These are phyloP conservation scores for Siniperca scherzeri DNA, from an alignment of 2,797 vertebrate species.

Conservation along the genomic window DNA sequence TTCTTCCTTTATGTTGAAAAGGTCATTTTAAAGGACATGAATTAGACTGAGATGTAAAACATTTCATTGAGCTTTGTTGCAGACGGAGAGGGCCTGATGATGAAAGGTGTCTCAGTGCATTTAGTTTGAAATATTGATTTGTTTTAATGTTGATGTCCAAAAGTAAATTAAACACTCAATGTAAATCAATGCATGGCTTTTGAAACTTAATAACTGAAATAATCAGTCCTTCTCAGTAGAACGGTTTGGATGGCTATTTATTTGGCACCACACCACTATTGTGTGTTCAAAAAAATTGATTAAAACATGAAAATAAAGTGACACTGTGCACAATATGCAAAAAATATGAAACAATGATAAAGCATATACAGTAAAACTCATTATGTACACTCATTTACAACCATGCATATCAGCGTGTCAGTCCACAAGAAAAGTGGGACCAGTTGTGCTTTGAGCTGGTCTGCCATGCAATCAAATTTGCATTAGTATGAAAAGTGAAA, in stretches of 20 bases:
- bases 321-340: slow-evolving; percentile 16
- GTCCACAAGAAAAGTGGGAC: slow-evolving; percentile 49
- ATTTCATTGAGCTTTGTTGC: slow-evolving; percentile 34
- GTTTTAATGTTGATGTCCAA: slow-evolving; percentile 43
- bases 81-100: slow-evolving; percentile 17
- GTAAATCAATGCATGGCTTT: slow-evolving; percentile 29
- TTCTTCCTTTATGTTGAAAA: slow-evolving; percentile 19
- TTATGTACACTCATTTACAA: slow-evolving; percentile 33
- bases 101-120: slow-evolving; percentile 31
- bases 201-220: slow-evolving; percentile 21
- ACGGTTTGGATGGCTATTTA: not conserved
- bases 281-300: slow-evolving; percentile 14
- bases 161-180: slow-evolving; percentile 49
- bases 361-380: slow-evolving; percentile 22
- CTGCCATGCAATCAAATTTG: slow-evolving; percentile 66
- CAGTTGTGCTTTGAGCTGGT: slow-evolving; percentile 66
- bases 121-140: slow-evolving; percentile 45
- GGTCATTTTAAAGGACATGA: slow-evolving; percentile 11
- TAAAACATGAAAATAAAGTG: slow-evolving; percentile 32
- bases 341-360: slow-evolving; percentile 35
- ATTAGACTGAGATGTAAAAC: slow-evolving; percentile 39
- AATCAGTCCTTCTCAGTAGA: slow-evolving; percentile 8
- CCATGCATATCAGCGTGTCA: slow-evolving; percentile 39
- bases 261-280: not conserved
- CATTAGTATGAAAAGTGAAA: slow-evolving; percentile 61